phyloP scores from a whole-genome alignment of 2,113 vertebrate species.

The Albula glossodonta region DNA sequence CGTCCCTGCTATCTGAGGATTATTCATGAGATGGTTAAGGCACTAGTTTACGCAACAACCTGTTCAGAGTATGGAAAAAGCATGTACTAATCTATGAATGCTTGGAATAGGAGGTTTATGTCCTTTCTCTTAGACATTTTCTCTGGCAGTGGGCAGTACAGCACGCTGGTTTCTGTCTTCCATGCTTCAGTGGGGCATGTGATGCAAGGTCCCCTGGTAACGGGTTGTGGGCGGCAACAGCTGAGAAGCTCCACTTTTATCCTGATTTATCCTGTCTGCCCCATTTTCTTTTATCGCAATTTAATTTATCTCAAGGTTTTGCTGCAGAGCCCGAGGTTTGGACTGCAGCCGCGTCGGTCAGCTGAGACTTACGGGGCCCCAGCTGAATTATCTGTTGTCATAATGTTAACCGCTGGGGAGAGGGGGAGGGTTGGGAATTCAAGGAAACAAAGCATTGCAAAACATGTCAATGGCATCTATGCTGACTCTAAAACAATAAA shows the following conservation, averaged over 20 bases:
- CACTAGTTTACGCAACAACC: not conserved
- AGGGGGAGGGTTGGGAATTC: not conserved
- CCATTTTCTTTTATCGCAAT: slow-evolving; percentile 73
- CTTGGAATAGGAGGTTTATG: slow-evolving; percentile 30
- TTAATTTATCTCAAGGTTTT: slow-evolving; percentile 64
- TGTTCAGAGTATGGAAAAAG: not conserved
- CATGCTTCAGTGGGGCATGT: slow-evolving; percentile 75
- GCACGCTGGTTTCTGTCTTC: slow-evolving; percentile 59
- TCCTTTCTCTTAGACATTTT: slow-evolving; percentile 66
- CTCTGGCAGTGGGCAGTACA: slow-evolving; percentile 58
- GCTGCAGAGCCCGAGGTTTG: slow-evolving; percentile 34
- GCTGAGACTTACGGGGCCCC: slow-evolving; percentile 39
- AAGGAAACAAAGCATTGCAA: slow-evolving; percentile 12
- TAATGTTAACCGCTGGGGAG: not conserved
- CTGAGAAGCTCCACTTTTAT: slow-evolving; percentile 72
- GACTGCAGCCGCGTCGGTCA: slow-evolving; percentile 45
- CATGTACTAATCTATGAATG: not conserved
- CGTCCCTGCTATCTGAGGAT: not conserved
- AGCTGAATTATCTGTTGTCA: not conserved
- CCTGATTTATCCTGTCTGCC: slow-evolving; percentile 75
- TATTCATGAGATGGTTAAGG: not conserved
- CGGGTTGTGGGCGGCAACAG: slow-evolving; percentile 72
- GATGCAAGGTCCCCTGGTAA: slow-evolving; percentile 73
- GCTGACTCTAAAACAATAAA: not conserved
- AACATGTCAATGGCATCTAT: not conserved